Percentiles rank a stretch among this genome's conserved stretches.
Conservation (phyloP, 2,797 vertebrate species). For the Acrossocheilus fasciatus region DNA sequence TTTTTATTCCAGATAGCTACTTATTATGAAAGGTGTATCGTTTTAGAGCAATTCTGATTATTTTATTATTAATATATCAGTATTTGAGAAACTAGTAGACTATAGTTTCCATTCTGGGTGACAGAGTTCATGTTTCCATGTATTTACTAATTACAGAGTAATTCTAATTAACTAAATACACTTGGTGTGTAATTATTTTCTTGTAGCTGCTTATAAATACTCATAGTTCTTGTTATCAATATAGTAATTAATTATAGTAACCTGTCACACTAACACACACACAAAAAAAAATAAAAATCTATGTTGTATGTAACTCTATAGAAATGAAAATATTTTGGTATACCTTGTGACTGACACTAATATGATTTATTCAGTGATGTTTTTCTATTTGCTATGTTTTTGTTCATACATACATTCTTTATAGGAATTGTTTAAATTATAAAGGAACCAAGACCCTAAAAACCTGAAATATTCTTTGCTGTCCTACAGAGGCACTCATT, state of each 20-base stretch:
- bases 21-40: background rate
- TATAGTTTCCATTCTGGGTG: background rate
- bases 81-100: no score
- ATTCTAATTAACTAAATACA: background rate
- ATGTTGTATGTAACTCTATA: background rate
- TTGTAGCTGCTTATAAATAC: background rate
- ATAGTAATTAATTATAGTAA: background rate
- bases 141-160: background rate
- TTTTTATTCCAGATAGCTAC: background rate
- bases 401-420: background rate
- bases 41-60: background rate
- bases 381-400: background rate
- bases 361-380: background rate
- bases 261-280: background rate
- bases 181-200: background rate
- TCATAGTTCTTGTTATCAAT: background rate
- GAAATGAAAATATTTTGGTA: background rate
- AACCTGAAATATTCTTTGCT: background rate
- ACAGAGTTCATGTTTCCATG: constrained; percentile 11
- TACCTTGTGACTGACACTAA: background rate
- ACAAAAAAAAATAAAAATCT: no score
- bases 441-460: background rate
- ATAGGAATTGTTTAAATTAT: background rate
- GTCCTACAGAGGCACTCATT: background rate
- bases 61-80: background rate